phyloP scores from a whole-genome alignment of 35 echinoderm and acorn worm genomes.

The Eucidaris tribuloides region DNA sequence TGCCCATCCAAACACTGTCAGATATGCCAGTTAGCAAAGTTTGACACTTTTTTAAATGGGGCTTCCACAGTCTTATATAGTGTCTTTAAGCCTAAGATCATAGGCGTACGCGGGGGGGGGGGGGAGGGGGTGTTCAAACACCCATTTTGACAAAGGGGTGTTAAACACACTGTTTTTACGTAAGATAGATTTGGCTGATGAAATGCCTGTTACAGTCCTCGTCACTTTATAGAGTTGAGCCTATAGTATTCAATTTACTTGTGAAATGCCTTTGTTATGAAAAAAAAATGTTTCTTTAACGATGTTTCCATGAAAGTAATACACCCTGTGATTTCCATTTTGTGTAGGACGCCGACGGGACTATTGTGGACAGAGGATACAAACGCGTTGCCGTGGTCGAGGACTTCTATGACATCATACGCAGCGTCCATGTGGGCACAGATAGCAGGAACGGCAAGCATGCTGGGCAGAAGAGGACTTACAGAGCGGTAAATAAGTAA shows the following conservation, averaged over 20 bases:
- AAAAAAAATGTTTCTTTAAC: background rate
- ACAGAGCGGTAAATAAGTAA: conserved; percentile 81
- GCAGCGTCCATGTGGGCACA: conserved; percentile 86
- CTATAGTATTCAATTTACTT: background rate
- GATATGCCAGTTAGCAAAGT: too few species aligned
- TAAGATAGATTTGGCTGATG: too few species aligned
- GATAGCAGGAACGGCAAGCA: conserved; percentile 89
- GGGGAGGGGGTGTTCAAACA: too few species aligned
- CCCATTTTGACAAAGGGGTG: too few species aligned
- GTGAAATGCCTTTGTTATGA: background rate
- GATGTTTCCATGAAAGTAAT: background rate
- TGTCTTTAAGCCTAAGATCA: too few species aligned
- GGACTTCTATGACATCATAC: conserved; percentile 96
- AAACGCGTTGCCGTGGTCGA: conserved; percentile 97
- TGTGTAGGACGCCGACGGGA: conserved; percentile 69
- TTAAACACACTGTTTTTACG: too few species aligned
- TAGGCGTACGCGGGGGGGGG: too few species aligned
- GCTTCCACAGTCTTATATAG: too few species aligned
- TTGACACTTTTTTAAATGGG: too few species aligned
- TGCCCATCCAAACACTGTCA: too few species aligned
- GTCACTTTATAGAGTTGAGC: background rate
- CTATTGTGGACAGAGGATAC: conserved; percentile 87
- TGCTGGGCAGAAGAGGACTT: conserved; percentile 96
- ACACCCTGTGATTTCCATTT: too few species aligned
- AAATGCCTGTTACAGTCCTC: too few species aligned